Evolutionary conservation across 1,140 invertebrate genomes (phyloP).

Genomic region (Chlorops oryzae): DNA sequence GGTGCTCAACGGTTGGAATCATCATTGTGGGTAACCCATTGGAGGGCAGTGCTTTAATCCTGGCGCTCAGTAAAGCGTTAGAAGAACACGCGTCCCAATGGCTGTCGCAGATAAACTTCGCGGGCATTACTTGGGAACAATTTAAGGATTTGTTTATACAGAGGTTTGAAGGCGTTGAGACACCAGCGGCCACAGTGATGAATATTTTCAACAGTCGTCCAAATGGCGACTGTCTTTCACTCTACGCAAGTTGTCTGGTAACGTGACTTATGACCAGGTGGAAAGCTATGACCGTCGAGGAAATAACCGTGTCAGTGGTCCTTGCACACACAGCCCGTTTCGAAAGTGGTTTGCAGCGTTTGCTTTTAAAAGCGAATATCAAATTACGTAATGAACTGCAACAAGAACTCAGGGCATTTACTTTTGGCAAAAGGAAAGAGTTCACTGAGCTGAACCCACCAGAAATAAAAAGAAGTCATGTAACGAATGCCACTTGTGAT

Average conservation of each 20-base stretch:
- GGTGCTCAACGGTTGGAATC: conserved; percentile 6
- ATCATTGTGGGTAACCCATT: conserved; percentile 4
- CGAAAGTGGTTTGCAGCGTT: conserved; percentile 10
- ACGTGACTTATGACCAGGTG: no score
- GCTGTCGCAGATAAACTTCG: background rate
- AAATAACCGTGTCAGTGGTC: conserved; percentile 11
- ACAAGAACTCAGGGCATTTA: conserved; percentile 6
- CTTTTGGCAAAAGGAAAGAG: conserved; percentile 7
- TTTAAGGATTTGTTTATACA: no score
- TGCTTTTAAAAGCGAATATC: conserved; percentile 10
- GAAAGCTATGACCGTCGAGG: no score
- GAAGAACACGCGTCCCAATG: conserved; percentile 2
- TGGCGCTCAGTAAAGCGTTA: conserved; percentile 7
- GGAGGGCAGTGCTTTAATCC: conserved; percentile 10
- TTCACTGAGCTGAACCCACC: background rate
- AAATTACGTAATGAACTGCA: conserved; percentile 11
- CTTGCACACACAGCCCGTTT: conserved; percentile 1
- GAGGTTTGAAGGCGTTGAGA: background rate
- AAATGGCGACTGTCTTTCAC: conserved; percentile 6
- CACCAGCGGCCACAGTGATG: conserved; percentile 1
- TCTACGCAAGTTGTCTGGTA: conserved; percentile 10
- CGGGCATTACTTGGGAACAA: conserved; percentile 1
- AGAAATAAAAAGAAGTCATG: background rate
- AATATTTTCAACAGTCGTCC: conserved; percentile 3
- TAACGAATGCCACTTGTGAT: conserved; percentile 1